A percentile compares a stretch with the other conserved stretches of the same genome.
Conservation (phyloP, 2,888 invertebrate genomes). For the Tuberolachnus salignus region DNA sequence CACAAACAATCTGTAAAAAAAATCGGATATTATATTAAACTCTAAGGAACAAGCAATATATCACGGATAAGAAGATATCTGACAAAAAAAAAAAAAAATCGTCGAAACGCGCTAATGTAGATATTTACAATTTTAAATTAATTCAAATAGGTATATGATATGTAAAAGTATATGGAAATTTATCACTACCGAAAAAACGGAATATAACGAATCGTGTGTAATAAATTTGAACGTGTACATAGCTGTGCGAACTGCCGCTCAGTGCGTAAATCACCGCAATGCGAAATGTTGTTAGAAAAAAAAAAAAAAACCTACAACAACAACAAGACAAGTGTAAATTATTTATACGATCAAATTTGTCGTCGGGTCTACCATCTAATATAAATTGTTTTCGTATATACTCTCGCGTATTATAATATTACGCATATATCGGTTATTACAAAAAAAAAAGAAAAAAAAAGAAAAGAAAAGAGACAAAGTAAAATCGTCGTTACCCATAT, state of each 20-base stretch:
- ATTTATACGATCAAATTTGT: background rate
- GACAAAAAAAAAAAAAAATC: too few relatives aligned
- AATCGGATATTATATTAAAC: too few relatives aligned
- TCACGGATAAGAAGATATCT: too few relatives aligned
- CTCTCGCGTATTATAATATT: background rate
- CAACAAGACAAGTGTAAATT: background rate
- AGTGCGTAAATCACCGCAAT: background rate
- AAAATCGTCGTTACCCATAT: too few relatives aligned
- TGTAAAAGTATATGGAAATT: too few relatives aligned
- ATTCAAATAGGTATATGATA: too few relatives aligned
- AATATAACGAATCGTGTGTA: slow-evolving; percentile 2
- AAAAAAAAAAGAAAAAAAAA: background rate
- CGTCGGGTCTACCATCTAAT: background rate
- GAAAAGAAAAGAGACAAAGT: background rate
- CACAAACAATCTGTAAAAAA: too few relatives aligned
- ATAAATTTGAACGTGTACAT: slow-evolving; percentile 30
- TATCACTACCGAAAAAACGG: background rate
- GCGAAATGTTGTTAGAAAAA: slow-evolving; percentile 7
- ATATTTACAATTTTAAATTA: too few relatives aligned
- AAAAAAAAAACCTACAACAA: background rate
- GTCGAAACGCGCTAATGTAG: too few relatives aligned
- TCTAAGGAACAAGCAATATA: too few relatives aligned
- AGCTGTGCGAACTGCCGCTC: background rate
- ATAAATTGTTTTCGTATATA: too few relatives aligned
- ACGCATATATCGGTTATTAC: background rate